These are phyloP conservation scores for Alosa alosa DNA, from an alignment of 2,113 vertebrate species.

Conservation along the genomic window DNA sequence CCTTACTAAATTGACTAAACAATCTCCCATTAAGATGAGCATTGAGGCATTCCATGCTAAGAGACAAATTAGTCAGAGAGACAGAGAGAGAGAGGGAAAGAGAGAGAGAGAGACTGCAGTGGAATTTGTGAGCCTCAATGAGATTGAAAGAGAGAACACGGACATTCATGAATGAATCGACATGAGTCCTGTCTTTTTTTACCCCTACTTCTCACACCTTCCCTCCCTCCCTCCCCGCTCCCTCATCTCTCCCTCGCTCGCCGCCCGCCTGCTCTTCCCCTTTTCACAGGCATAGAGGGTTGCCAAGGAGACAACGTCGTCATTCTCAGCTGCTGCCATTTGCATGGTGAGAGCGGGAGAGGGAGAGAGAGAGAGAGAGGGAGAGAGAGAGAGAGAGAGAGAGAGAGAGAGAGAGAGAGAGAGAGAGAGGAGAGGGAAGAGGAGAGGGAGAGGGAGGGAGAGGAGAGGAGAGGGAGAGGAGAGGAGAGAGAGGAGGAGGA, in stretches of 20 bases:
- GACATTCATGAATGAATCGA: conserved; percentile 58
- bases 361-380: no score
- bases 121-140: background rate
- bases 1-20: no score
- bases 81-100: no score
- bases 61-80: no score
- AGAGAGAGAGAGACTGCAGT: background rate
- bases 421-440: conserved; percentile 23
- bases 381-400: no score
- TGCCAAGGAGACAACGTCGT: conserved; percentile 72
- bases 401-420: no score
- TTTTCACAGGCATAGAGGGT: conserved; percentile 55
- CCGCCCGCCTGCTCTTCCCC: no score
- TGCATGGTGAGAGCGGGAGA: conserved; percentile 45
- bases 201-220: conserved; percentile 12
- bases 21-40: no score
- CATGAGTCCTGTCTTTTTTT: conserved; percentile 35
- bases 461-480: conserved; percentile 43
- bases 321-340: conserved; percentile 69
- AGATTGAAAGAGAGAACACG: background rate
- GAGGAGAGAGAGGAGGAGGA: conserved; percentile 24
- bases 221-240: background rate
- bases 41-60: no score
- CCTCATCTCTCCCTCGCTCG: no score
- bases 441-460: conserved; percentile 35